Evolutionary conservation across 2,888 invertebrate species (phyloP).

Genomic region (Osmoderma eremita): DNA sequence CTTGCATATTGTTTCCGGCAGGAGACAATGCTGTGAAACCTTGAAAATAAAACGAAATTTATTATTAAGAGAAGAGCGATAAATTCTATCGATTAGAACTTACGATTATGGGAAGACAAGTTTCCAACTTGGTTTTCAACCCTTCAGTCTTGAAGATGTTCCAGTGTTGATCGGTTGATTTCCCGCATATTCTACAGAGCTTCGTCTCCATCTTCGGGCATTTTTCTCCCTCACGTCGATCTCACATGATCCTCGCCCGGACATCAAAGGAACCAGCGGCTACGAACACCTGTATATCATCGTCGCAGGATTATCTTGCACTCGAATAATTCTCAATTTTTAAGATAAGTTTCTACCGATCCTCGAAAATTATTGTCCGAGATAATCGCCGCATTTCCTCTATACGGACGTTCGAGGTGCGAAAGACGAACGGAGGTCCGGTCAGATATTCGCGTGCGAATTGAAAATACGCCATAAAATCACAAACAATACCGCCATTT

Average conservation of each 20-base stretch:
- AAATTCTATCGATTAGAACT: conserved; percentile 48
- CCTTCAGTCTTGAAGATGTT: conserved; percentile 62
- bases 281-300: conserved; percentile 39
- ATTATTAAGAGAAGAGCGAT: neutral
- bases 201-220: conserved; percentile 58
- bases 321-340: conserved; percentile 11
- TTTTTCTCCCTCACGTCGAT: conserved; percentile 6
- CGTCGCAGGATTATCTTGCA: conserved; percentile 12
- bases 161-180: conserved; percentile 54
- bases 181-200: conserved; percentile 62
- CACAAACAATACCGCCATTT: conserved; percentile 56
- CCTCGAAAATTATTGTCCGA: neutral
- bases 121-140: conserved; percentile 61
- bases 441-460: conserved; percentile 31
- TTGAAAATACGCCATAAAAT: conserved; percentile 45
- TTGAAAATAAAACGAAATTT: conserved; percentile 43
- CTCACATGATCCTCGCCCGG: conserved; percentile 24
- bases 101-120: conserved; percentile 63
- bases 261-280: conserved; percentile 17
- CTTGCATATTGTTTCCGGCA: conserved; percentile 61
- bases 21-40: conserved; percentile 58
- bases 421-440: neutral
- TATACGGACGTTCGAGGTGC: too few species aligned
- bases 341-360: neutral
- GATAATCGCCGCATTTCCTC: neutral